Base-by-base conservation (phyloP, 2,797 vertebrate species). In the Coccyzus lansbergi region DNA sequence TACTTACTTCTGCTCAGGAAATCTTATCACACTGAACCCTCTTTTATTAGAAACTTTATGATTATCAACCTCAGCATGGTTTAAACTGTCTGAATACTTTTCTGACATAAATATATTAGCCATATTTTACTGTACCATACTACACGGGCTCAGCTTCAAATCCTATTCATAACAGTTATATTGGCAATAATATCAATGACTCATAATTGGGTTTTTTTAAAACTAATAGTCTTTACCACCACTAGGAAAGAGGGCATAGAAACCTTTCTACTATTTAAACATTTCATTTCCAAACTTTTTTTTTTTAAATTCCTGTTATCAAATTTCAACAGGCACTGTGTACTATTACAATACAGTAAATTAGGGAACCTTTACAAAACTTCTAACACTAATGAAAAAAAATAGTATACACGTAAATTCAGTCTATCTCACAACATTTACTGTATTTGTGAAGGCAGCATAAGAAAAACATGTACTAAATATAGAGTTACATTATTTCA, bases 101-200 rank as follows among this genome's bases (percentile, higher is more conserved):
- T 79, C 78, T 97, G 92, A 64, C 85, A 78, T 95, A 96, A 97
- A 94, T 97, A 69, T 91, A 96, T 97, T 97, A 97, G 93, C 92
- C 92, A 24, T 92, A 94, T 93, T 94, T 97, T 96, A 97, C 96
- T 91, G 92, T 88, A 82, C 75, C 80, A 65, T 87, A 94, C 95
- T 96, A 97, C 96, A 97, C 70, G 60, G 84, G 96, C 94, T 97
- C 95, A 98, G 95, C 95, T 95, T 97, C 92, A 96, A 96, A 97
- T 92, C 94, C 93, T 91, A 80, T 71, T 97, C 83, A 87, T 94
- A 98, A 97, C 88, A 95, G 78, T 77, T 92, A 91, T 74, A 94
- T 95, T 97, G 95, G 88, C 84, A 96, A 91, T 83, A 90, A 94
- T 68, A 96, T 86, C 96, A 96, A 94, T 94, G 81, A 94, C 72